Evolutionary conservation across 1,140 invertebrate genomes (phyloP), one percentile per base, ranked within the genome.

Genomic region (Dendroctonus ponderosae): DNA sequence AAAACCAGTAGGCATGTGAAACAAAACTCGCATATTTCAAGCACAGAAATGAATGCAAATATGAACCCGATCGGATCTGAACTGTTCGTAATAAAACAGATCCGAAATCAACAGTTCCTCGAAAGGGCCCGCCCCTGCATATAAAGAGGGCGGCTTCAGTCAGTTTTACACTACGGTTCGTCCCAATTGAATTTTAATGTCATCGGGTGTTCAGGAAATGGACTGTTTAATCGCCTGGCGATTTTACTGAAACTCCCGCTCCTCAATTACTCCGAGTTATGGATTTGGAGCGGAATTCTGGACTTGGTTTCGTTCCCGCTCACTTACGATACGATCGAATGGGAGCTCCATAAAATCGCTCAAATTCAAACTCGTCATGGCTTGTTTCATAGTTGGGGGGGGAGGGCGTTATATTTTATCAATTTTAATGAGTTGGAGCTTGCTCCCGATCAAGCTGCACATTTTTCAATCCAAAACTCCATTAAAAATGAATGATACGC

Each of bases 151-250:
- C n/a, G 50, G 51, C 44, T n/a, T 7, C 70, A 38, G 58, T 56
- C 52, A 62, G 58, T 72, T 72, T 71, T 70, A 68, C 70, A 70
- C 65, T 63, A 66, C 68, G 71, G 44, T 58, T 63, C 66, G 70
- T 67, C 66, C 71, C 62, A 72, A 74, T 74, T 74, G 72, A 74
- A 74, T 72, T 74, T 74, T 74, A 74, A 74, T 74, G 72, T 74
- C 71, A 74, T 74, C 71, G 68, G 56, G 62, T 66, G 60, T 63
- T 62, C 62, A 62, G 72, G 71, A 74, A 74, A 74, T 74, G 70
- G 71, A 68, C 66, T 68, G 66, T 68, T 68, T 68, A 68, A 58
- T 68, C 54, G 66, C 50, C 26, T 52, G 66, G 66, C 60, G 66
- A 68, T 68, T 68, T 68, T 49, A 39, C 40, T 49, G 12, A 41